Conservation (phyloP, 2,113 vertebrate genomes). For the Cottus gobio region DNA sequence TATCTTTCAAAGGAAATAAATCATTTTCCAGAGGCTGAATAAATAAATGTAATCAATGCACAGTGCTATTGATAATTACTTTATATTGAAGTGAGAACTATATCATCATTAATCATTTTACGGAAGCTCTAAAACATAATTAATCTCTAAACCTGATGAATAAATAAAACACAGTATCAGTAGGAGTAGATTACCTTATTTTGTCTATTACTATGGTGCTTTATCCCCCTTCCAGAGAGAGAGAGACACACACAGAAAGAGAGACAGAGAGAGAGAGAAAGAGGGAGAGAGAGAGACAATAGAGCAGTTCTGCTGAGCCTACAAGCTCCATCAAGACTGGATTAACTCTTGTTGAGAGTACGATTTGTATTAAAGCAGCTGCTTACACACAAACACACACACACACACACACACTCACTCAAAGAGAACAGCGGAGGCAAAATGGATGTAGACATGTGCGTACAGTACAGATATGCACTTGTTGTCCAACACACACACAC, state of each 20-base stretch:
- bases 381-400: conserved; percentile 66
- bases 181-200: background rate
- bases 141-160: background rate
- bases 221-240: background rate
- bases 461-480: background rate
- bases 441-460: background rate
- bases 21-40: background rate
- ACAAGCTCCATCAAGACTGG: conserved; percentile 54
- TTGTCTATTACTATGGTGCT: background rate
- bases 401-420: conserved; percentile 12
- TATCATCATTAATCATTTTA: background rate
- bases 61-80: background rate
- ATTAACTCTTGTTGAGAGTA: conserved; percentile 70
- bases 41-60: background rate
- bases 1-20: background rate
- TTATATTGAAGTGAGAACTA: background rate
- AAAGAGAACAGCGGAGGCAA: background rate
- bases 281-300: conserved; percentile 24
- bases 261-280: conserved; percentile 1
- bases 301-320: conserved; percentile 53
- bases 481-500: background rate
- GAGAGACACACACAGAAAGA: background rate
- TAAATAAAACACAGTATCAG: background rate
- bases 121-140: background rate
- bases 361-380: conserved; percentile 66